Evolutionary conservation across 2,888 invertebrate genomes (phyloP).

Genomic region (Trachelus stipa): DNA sequence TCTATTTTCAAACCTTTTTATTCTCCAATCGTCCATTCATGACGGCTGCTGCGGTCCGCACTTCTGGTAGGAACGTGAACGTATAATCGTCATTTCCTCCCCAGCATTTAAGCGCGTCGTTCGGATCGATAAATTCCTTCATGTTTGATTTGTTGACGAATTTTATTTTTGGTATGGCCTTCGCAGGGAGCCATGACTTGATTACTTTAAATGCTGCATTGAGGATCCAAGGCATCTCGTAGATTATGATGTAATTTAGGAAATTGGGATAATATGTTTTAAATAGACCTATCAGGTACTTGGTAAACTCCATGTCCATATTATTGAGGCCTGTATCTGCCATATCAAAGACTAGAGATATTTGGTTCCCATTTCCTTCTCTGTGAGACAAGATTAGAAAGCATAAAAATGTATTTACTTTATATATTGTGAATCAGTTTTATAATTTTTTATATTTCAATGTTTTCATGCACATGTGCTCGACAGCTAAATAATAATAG

Average conservation of each 20-base stretch:
- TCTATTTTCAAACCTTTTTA: constrained; percentile 65
- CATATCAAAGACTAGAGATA: constrained; percentile 93
- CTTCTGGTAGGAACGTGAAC: constrained; percentile 79
- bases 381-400: constrained; percentile 62
- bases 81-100: constrained; percentile 82
- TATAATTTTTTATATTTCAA: constrained; percentile 6
- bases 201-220: constrained; percentile 92
- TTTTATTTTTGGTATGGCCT: constrained; percentile 89
- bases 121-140: constrained; percentile 78
- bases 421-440: background rate
- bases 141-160: constrained; percentile 82
- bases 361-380: constrained; percentile 78
- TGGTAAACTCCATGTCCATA: constrained; percentile 92
- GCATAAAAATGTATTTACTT: background rate
- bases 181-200: constrained; percentile 86
- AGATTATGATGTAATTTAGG: constrained; percentile 89
- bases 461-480: background rate
- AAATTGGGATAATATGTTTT: constrained; percentile 90
- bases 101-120: constrained; percentile 83
- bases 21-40: constrained; percentile 64
- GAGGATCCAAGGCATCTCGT: constrained; percentile 94
- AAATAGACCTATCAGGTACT: constrained; percentile 87
- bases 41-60: constrained; percentile 38
- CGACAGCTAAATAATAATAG: background rate
- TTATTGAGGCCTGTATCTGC: constrained; percentile 86